These are phyloP conservation scores for Nibea coibor DNA, from an alignment of 2,113 vertebrate genomes.

Conservation along the genomic window DNA sequence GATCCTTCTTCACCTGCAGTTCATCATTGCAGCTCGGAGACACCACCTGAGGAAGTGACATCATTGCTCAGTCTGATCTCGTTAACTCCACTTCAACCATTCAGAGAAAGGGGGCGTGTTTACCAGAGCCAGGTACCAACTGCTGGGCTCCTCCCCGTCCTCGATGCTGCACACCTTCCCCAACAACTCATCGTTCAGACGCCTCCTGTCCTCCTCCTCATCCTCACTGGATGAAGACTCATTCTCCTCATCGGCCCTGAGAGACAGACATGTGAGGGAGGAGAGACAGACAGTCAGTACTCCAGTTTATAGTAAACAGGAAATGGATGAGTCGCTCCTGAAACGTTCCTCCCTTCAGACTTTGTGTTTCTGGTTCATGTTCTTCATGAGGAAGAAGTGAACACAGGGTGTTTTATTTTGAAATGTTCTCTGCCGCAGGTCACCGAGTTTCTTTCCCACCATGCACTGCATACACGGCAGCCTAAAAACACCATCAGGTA, in stretches of 20 bases:
- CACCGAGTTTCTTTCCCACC: no score
- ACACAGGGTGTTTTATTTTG: no score
- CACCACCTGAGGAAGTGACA: conserved; percentile 85
- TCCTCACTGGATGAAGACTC: conserved; percentile 95
- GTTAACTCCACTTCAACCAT: neutral
- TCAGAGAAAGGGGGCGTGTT: conserved; percentile 47
- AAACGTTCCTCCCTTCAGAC: no score
- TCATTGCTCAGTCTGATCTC: no score
- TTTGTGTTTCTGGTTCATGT: no score
- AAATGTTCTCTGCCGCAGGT: no score
- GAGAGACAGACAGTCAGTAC: neutral
- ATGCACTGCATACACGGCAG: no score
- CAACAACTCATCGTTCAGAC: conserved; percentile 91
- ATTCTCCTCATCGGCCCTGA: conserved; percentile 94
- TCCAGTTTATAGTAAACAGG: no score
- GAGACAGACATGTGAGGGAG: neutral
- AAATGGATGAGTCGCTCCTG: no score
- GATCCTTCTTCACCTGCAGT: conserved; percentile 94
- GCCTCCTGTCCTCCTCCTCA: conserved; percentile 91
- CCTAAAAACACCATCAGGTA: no score
- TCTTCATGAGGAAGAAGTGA: no score
- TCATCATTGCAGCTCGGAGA: conserved; percentile 98
- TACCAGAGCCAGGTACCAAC: conserved; percentile 93
- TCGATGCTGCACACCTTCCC: conserved; percentile 92
- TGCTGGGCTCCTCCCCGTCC: conserved; percentile 69